A percentile compares a stretch with the other conserved stretches of the same genome.
Evolutionary conservation across 2,888 invertebrate genomes (phyloP).

Genomic region (Theodoxus fluviatilis): DNA sequence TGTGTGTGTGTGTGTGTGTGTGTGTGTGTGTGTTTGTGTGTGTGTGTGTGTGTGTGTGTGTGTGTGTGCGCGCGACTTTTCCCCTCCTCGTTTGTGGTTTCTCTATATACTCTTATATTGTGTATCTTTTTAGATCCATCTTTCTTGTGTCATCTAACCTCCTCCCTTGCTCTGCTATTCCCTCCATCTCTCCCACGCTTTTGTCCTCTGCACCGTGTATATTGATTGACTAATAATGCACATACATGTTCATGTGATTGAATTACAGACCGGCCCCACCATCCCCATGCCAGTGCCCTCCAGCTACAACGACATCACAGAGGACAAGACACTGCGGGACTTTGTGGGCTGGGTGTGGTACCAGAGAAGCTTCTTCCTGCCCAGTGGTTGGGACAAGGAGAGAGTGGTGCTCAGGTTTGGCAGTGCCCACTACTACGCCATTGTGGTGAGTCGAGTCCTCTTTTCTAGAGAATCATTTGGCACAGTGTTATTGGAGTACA

Average conservation of each 20-base stretch:
- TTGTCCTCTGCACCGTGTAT: no score
- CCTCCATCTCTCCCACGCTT: no score
- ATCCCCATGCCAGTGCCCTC: conserved; percentile 95
- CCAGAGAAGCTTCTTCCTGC: conserved; percentile 85
- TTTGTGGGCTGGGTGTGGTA: conserved; percentile 98
- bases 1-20: no score
- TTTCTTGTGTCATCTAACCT: conserved; percentile 1
- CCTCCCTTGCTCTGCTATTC: no score
- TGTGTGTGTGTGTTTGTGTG: no score
- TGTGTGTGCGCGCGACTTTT: no score
- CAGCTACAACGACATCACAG: conserved; percentile 91
- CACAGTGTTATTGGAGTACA: no score
- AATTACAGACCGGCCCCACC: conserved; percentile 68
- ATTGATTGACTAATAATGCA: background rate
- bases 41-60: no score
- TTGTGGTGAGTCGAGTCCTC: conserved; percentile 75
- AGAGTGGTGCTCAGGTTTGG: conserved; percentile 86
- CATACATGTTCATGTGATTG: background rate
- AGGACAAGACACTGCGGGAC: conserved; percentile 78
- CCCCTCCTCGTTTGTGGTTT: no score
- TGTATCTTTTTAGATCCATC: no score
- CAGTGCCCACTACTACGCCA: conserved; percentile 89
- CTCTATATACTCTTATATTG: no score
- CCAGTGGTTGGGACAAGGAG: conserved; percentile 74
- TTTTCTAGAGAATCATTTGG: no score